phyloP scores from a whole-genome alignment of 2,797 vertebrate species.

The Hirundo rustica region DNA sequence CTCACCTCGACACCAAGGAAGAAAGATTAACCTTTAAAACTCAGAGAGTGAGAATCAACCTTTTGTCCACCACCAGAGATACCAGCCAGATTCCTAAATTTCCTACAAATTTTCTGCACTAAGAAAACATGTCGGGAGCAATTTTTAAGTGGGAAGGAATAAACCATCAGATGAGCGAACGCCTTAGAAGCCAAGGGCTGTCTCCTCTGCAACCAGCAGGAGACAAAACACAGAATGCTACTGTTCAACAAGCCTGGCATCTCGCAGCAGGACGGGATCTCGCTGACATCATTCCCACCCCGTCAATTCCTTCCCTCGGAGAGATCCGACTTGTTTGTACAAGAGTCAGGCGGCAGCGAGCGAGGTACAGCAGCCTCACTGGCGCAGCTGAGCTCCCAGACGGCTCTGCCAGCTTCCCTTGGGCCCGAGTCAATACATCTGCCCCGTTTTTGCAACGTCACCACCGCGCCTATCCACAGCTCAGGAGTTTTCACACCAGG shows the following conservation, averaged over 20 bases:
- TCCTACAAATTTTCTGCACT: not conserved
- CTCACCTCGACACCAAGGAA: not conserved
- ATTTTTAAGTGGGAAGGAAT: not conserved
- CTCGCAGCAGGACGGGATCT: not conserved
- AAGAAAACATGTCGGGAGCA: not conserved
- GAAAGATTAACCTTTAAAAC: not conserved
- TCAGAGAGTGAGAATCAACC: not conserved
- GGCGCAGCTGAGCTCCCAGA: not conserved
- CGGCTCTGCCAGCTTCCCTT: not conserved
- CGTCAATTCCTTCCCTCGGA: not conserved
- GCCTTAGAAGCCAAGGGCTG: not conserved
- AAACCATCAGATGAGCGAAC: not conserved
- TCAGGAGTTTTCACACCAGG: not conserved
- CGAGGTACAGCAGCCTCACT: not conserved
- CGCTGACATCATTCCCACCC: not conserved
- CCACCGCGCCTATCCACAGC: not conserved
- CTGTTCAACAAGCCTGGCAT: not conserved
- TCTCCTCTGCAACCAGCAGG: not conserved
- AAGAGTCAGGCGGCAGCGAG: not conserved
- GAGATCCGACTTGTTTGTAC: not conserved
- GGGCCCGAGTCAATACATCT: not conserved
- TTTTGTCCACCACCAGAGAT: not conserved
- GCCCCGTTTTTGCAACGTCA: not conserved
- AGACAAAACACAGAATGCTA: not conserved
- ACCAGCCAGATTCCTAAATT: not conserved